Conservation (phyloP, 2,113 vertebrate genomes). For the Gorilla gorilla region DNA sequence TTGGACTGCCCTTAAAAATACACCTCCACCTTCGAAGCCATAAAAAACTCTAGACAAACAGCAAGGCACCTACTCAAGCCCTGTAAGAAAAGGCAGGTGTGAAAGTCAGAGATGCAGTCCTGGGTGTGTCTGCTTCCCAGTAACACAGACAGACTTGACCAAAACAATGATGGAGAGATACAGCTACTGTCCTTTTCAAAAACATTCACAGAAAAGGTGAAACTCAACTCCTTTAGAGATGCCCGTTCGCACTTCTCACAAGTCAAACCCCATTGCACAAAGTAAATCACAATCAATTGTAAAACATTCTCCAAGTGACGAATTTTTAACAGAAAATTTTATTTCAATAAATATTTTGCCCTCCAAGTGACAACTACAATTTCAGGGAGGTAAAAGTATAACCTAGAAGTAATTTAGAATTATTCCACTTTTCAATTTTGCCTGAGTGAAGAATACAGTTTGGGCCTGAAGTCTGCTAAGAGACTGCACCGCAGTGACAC, state of each 20-base stretch:
- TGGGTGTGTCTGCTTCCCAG: not conserved
- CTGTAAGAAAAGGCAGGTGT: too few relatives aligned
- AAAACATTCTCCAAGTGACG: not conserved
- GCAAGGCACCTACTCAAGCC: not conserved
- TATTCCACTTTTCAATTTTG: not conserved
- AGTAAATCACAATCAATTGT: not conserved
- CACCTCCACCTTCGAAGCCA: not conserved
- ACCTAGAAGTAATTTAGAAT: not conserved
- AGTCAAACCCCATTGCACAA: not conserved
- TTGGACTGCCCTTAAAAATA: not conserved
- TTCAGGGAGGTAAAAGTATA: not conserved
- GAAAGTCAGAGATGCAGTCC: not conserved
- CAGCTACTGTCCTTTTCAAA: not conserved
- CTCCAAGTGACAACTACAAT: not conserved
- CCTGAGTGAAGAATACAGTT: not conserved
- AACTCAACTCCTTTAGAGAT: not conserved
- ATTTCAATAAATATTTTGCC: not conserved
- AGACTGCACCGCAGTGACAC: not conserved
- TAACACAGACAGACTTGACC: fast-evolving
- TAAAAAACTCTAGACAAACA: not conserved
- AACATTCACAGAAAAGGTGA: not conserved
- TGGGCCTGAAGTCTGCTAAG: not conserved
- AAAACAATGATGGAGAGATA: fast-evolving
- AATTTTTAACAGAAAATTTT: not conserved
- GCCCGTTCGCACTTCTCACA: not conserved